Conservation (phyloP, 2,113 vertebrate genomes). For the Lepus americanus region DNA sequence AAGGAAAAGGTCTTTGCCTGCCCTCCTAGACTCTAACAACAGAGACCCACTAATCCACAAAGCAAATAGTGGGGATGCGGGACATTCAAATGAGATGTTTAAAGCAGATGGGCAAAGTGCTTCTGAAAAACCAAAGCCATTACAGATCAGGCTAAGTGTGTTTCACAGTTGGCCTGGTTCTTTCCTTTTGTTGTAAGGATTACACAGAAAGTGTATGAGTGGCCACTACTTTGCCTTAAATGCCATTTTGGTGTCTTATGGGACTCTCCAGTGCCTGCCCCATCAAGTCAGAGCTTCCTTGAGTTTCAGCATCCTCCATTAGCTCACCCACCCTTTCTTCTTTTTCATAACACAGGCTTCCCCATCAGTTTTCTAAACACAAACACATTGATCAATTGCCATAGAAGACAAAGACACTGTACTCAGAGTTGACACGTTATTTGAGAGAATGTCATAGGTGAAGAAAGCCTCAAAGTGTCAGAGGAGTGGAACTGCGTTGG, state of each 20-base stretch:
- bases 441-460: neutral
- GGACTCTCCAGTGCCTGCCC: neutral
- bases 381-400: neutral
- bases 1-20: neutral
- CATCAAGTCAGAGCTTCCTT: neutral
- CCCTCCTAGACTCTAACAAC: neutral
- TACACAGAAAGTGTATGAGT: neutral
- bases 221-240: neutral
- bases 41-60: neutral
- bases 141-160: neutral
- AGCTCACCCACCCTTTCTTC: neutral
- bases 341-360: neutral
- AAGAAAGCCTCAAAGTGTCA: neutral
- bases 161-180: neutral
- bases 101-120: neutral
- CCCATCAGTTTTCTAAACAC: neutral
- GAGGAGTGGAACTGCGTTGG: neutral
- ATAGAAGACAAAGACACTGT: neutral
- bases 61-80: neutral
- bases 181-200: conserved; percentile 5
- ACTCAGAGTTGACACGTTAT: neutral
- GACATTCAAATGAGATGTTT: neutral
- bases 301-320: neutral
- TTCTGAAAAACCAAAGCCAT: neutral
- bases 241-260: neutral